Percentiles rank a stretch among this genome's conserved stretches.
These are phyloP conservation scores for Berghia stephanieae DNA, from an alignment of 1,140 invertebrate species.

Conservation along the genomic window DNA sequence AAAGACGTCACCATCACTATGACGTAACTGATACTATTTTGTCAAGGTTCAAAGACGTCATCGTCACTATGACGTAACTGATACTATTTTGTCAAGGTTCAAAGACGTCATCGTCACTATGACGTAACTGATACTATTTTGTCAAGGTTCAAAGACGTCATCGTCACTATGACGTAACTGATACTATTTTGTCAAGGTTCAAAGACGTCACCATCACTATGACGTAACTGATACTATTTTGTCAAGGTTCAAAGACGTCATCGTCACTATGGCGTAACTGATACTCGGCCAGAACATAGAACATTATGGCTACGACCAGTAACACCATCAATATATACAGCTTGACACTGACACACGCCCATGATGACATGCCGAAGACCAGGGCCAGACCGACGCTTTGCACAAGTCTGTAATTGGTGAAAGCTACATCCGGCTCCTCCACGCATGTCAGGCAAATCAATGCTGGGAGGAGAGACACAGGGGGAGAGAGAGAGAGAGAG, in stretches of 20 bases:
- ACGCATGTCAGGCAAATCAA: slow-evolving; percentile 88
- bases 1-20: no score
- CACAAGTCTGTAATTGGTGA: slow-evolving; percentile 95
- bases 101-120: not conserved
- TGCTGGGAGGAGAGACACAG: slow-evolving; percentile 66
- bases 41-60: slow-evolving; percentile 46
- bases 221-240: slow-evolving; percentile 60
- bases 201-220: slow-evolving; percentile 53
- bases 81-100: not conserved
- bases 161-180: not conserved
- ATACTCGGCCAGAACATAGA: slow-evolving; percentile 65
- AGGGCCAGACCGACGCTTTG: slow-evolving; percentile 92
- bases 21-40: no score
- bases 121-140: not conserved
- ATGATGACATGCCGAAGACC: slow-evolving; percentile 80
- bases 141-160: not conserved
- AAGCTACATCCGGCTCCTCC: slow-evolving; percentile 92
- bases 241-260: slow-evolving; percentile 56
- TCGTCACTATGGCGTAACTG: slow-evolving; percentile 51
- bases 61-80: not conserved
- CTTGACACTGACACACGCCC: slow-evolving; percentile 88
- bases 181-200: slow-evolving; percentile 5
- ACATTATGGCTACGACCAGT: slow-evolving; percentile 73
- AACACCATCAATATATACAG: slow-evolving; percentile 87
- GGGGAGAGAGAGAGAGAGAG: slow-evolving; percentile 11